These are phyloP conservation scores for Etheostoma perlongum DNA, from an alignment of 2,797 vertebrate genomes.

Conservation along the genomic window DNA sequence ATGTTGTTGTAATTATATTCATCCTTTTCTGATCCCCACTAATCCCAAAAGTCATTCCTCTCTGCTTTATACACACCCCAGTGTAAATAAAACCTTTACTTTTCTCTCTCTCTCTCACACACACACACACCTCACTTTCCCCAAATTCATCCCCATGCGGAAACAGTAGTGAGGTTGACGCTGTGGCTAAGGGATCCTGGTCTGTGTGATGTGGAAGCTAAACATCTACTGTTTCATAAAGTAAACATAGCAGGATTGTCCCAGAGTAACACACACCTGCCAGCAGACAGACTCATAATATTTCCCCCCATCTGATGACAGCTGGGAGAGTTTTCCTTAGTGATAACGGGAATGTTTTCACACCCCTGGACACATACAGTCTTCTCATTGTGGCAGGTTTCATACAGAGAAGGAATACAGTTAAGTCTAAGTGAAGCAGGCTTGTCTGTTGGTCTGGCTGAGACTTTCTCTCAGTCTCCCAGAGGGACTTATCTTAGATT, in stretches of 20 bases:
- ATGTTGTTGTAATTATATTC: conserved; percentile 75
- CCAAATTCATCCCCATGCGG: conserved; percentile 59
- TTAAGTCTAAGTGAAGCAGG: conserved; percentile 44
- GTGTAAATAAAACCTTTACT: conserved; percentile 59
- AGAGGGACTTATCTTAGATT: conserved; percentile 51
- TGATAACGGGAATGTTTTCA: conserved; percentile 85
- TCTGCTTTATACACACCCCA: conserved; percentile 41
- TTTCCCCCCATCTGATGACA: conserved; percentile 79
- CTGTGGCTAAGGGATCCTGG: conserved; percentile 70
- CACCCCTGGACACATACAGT: conserved; percentile 71
- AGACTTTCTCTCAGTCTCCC: conserved; percentile 48
- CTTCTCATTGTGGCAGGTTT: conserved; percentile 61
- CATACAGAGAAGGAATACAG: conserved; percentile 57
- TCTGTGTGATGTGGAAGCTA: conserved; percentile 79
- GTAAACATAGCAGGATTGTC: conserved; percentile 83
- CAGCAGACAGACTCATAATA: conserved; percentile 82
- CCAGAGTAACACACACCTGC: conserved; percentile 77
- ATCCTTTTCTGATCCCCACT: conserved; percentile 67
- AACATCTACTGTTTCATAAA: conserved; percentile 82
- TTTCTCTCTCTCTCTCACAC: conserved; percentile 3
- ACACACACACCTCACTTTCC: conserved; percentile 37
- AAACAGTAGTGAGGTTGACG: conserved; percentile 74
- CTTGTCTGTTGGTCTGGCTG: conserved; percentile 42
- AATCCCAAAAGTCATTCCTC: conserved; percentile 64
- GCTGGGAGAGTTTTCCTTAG: conserved; percentile 81